Percentiles rank a stretch among this genome's conserved stretches.
phyloP scores from a whole-genome alignment of 2,888 invertebrate genomes.

The Lamellibrachia satsuma region DNA sequence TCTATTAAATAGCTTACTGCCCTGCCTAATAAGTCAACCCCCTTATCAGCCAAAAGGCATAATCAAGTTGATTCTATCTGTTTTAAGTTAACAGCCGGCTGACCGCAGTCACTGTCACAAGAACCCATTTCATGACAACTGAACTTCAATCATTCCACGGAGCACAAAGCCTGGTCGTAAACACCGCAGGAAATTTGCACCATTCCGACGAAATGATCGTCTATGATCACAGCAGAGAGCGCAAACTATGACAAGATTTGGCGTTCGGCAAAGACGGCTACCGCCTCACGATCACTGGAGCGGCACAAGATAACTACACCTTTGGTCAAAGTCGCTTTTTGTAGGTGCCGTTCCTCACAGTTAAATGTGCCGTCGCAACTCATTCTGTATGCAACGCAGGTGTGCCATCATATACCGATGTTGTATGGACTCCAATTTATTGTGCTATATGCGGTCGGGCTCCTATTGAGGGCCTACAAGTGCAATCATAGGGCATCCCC shows the following conservation, averaged over 20 bases:
- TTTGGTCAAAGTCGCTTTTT: not conserved
- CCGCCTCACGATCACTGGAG: not conserved
- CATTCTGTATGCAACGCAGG: not conserved
- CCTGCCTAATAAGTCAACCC: not conserved
- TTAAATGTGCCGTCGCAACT: not conserved
- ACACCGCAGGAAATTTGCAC: not conserved
- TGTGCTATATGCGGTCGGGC: not conserved
- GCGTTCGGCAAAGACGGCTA: not conserved
- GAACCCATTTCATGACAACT: slow-evolving; percentile 6
- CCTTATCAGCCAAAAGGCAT: not conserved
- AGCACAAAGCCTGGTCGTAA: not conserved
- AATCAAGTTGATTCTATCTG: slow-evolving; percentile 12
- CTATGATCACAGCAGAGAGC: not conserved
- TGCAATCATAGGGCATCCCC: not conserved
- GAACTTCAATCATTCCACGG: not conserved
- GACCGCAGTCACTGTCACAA: not conserved
- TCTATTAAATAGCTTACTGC: not conserved
- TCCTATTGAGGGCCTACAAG: not conserved
- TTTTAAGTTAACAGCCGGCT: not conserved
- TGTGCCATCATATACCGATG: not conserved
- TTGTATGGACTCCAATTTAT: slow-evolving; percentile 4
- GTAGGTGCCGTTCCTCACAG: not conserved
- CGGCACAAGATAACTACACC: not conserved
- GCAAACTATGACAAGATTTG: not conserved
- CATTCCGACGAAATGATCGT: slow-evolving; percentile 6